These are phyloP conservation scores for Drosophila ohnishii DNA, from an alignment of 1,140 invertebrate genomes.

Conservation along the genomic window DNA sequence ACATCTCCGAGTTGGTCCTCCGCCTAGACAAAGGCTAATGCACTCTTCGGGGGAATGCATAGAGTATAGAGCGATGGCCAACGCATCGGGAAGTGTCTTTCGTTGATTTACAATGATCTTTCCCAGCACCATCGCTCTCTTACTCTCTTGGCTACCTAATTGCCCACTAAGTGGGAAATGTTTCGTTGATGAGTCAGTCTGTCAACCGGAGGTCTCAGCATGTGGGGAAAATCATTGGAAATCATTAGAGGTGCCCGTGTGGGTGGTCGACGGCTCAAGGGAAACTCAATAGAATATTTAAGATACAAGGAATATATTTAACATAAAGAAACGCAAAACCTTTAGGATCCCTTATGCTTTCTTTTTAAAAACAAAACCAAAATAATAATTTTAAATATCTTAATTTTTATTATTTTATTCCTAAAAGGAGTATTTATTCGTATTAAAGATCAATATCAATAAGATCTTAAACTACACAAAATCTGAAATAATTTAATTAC, in stretches of 20 bases:
- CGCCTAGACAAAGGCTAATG: slow-evolving; percentile 65
- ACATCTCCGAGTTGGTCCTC: slow-evolving; percentile 40
- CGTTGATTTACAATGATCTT: slow-evolving; percentile 44
- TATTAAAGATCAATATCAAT: too few relatives aligned
- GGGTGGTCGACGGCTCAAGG: slow-evolving; percentile 2
- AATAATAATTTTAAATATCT: too few relatives aligned
- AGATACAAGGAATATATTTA: too few relatives aligned
- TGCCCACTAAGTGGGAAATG: slow-evolving; percentile 65
- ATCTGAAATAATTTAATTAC: too few relatives aligned
- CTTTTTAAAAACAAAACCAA: too few relatives aligned
- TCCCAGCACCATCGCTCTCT: slow-evolving; percentile 16
- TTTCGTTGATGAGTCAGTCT: slow-evolving; percentile 33
- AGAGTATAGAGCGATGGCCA: slow-evolving; percentile 47
- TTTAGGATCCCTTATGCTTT: not conserved
- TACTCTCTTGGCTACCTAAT: slow-evolving; percentile 38
- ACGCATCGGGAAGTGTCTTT: slow-evolving; percentile 46
- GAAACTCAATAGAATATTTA: not conserved
- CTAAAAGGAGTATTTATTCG: too few relatives aligned
- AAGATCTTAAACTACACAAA: too few relatives aligned
- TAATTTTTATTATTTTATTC: too few relatives aligned
- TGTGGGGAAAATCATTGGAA: slow-evolving; percentile 4
- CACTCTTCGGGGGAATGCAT: slow-evolving; percentile 30
- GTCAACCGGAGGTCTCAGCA: slow-evolving; percentile 25
- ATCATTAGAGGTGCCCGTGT: not conserved
- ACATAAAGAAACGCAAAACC: too few relatives aligned